Evolutionary conservation across 1,140 invertebrate genomes (phyloP).

Genomic region (Trinorchestia longiramus): DNA sequence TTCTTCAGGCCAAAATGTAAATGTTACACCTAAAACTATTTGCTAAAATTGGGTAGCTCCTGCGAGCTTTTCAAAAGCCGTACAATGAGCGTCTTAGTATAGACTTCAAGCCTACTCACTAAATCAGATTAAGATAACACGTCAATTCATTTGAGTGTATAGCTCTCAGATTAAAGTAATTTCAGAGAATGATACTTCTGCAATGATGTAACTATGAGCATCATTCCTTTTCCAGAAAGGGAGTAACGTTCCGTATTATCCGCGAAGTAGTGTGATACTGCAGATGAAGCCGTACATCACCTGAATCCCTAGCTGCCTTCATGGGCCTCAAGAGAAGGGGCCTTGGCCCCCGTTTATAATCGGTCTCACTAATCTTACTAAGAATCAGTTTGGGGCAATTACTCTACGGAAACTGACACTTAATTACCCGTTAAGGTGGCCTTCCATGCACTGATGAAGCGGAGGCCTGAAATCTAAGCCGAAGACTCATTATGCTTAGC

Average conservation of each 20-base stretch:
- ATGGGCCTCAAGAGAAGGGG: neutral
- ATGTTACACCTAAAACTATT: no score
- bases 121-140: neutral
- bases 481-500: conserved; percentile 20
- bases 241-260: neutral
- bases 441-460: conserved; percentile 3
- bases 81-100: neutral
- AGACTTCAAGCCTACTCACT: neutral
- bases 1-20: no score
- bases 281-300: conserved; percentile 23
- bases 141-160: neutral
- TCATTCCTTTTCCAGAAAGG: neutral
- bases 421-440: conserved; percentile 50
- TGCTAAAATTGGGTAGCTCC: neutral
- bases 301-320: neutral
- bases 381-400: conserved; percentile 49
- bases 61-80: neutral
- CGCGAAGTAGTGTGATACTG: neutral
- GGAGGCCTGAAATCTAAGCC: conserved; percentile 16
- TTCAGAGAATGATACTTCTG: neutral
- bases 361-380: conserved; percentile 34
- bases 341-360: conserved; percentile 14
- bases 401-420: conserved; percentile 51
- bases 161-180: neutral
- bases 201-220: neutral